Percentiles rank a stretch among this genome's conserved stretches.
These are phyloP conservation scores for Chloromyia formosa DNA, from an alignment of 2,888 invertebrate genomes.

Conservation along the genomic window DNA sequence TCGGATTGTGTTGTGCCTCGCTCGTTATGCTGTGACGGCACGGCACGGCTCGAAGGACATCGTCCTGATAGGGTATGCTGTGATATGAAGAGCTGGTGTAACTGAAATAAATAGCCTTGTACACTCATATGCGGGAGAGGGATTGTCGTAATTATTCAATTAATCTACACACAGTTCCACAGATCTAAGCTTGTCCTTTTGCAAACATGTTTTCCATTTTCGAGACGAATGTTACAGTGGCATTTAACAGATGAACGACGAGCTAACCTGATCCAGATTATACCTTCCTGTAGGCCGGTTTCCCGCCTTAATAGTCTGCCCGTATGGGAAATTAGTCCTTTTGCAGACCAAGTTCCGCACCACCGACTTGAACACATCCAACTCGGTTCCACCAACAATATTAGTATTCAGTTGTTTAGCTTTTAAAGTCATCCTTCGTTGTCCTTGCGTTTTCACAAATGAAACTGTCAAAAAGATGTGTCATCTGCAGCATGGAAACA, in stretches of 20 bases:
- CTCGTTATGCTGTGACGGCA: not conserved
- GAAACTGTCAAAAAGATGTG: slow-evolving; percentile 47
- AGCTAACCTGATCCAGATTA: too few relatives aligned
- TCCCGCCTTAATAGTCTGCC: too few relatives aligned
- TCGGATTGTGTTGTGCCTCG: not conserved
- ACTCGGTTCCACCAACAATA: slow-evolving; percentile 5
- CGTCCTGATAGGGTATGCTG: not conserved
- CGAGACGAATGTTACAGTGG: slow-evolving; percentile 11
- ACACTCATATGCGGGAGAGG: slow-evolving; percentile 49
- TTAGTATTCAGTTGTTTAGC: slow-evolving; percentile 43
- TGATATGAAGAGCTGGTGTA: slow-evolving; percentile 31
- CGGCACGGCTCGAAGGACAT: not conserved
- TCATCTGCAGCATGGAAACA: slow-evolving; percentile 45
- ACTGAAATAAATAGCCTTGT: slow-evolving; percentile 47
- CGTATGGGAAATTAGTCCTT: too few relatives aligned
- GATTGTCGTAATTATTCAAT: slow-evolving; percentile 54
- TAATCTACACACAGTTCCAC: slow-evolving; percentile 51
- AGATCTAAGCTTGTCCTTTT: slow-evolving; percentile 11
- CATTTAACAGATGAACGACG: not conserved
- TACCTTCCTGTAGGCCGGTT: too few relatives aligned
- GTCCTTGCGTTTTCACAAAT: slow-evolving; percentile 39
- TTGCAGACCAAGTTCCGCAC: not conserved
- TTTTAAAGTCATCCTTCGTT: slow-evolving; percentile 39
- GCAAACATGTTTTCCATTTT: slow-evolving; percentile 21
- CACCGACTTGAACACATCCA: slow-evolving; percentile 1